These are phyloP conservation scores for Triops longicaudatus DNA, from an alignment of 1,140 invertebrate species.

Conservation along the genomic window DNA sequence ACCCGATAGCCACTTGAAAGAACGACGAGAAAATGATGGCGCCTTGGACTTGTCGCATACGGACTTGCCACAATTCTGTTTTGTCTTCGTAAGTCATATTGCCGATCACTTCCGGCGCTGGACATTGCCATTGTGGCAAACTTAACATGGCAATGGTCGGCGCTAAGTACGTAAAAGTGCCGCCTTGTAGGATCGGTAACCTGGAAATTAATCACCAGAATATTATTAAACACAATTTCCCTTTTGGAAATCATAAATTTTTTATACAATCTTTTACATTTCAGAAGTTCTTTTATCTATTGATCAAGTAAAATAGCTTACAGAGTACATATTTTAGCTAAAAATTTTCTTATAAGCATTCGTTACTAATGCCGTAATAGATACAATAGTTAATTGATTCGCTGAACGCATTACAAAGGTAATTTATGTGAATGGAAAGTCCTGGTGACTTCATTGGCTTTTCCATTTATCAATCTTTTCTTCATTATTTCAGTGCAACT, in stretches of 20 bases:
- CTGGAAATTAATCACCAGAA: constrained; percentile 34
- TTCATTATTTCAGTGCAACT: no score
- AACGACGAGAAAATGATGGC: constrained; percentile 71
- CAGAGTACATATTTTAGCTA: no score
- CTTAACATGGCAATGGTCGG: constrained; percentile 71
- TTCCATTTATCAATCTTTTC: no score
- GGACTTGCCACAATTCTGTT: constrained; percentile 60
- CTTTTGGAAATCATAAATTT: neutral
- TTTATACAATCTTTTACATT: no score
- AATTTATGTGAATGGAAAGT: no score
- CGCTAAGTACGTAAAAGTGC: constrained; percentile 77
- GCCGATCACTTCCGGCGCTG: constrained; percentile 44
- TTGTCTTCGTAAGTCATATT: constrained; percentile 50
- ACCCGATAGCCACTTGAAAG: constrained; percentile 68
- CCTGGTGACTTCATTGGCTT: no score
- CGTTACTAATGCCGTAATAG: no score
- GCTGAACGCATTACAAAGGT: no score
- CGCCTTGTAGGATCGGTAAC: constrained; percentile 63
- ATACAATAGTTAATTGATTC: no score
- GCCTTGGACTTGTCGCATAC: constrained; percentile 75
- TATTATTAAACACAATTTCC: neutral
- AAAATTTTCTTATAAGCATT: no score
- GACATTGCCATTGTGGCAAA: constrained; percentile 69
- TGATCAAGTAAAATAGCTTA: no score
- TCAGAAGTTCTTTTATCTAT: no score